phyloP scores from a whole-genome alignment of 2,888 invertebrate species.

The Drosophila kambysellisi region DNA sequence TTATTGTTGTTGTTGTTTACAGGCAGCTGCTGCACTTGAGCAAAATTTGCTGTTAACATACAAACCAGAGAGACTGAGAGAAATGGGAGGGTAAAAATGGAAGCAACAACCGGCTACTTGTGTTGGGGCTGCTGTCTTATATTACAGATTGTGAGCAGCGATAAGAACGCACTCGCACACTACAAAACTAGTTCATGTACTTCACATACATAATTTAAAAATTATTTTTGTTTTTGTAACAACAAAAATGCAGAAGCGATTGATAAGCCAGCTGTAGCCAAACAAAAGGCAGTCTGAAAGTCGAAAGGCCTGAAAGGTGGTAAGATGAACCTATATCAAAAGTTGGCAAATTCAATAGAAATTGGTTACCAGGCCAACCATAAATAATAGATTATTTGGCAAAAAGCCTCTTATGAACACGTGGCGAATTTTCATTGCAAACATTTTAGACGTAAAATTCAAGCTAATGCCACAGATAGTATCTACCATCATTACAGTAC shows the following conservation, averaged over 20 bases:
- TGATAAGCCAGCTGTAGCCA: constrained; percentile 50
- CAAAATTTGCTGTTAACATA: constrained; percentile 46
- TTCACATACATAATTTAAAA: constrained; percentile 23
- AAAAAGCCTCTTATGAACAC: constrained; percentile 40
- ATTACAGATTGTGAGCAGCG: constrained; percentile 57
- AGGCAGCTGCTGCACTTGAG: constrained; percentile 30
- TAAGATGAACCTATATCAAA: constrained; percentile 27
- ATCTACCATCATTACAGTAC: not conserved
- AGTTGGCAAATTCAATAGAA: constrained; percentile 20
- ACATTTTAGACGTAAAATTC: not conserved
- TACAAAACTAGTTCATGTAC: not conserved
- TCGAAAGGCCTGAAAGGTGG: not conserved
- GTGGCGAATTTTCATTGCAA: not conserved
- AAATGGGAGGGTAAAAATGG: constrained; percentile 4
- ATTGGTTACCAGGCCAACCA: constrained; percentile 7
- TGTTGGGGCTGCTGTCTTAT: constrained; percentile 26
- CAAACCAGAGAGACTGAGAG: constrained; percentile 18
- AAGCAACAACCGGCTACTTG: constrained; percentile 24
- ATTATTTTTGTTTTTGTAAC: constrained; percentile 3
- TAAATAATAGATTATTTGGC: constrained; percentile 13
- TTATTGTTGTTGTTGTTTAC: constrained; percentile 23
- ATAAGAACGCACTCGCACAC: constrained; percentile 43
- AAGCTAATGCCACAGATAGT: not conserved
- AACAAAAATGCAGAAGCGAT: constrained; percentile 39
- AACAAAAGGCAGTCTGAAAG: constrained; percentile 33